Evolutionary conservation across 92 coral and sea anemone species (phyloP).

Genomic region (Heliopora coerulea): DNA sequence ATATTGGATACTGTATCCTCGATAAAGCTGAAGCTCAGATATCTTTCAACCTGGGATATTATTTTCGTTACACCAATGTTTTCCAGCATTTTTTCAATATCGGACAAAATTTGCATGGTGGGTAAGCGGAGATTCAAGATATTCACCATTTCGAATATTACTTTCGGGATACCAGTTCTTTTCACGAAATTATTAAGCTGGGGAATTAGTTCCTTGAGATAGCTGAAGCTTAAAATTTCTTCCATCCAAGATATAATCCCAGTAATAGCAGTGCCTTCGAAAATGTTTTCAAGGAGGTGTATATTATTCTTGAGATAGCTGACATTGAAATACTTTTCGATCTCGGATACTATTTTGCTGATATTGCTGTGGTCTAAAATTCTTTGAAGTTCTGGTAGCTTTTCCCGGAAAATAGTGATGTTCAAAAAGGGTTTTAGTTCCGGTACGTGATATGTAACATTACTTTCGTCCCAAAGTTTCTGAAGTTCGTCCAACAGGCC

Average conservation of each 20-base stretch:
- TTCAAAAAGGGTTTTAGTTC: conserved; percentile 22
- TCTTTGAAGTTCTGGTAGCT: background rate
- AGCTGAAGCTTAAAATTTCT: background rate
- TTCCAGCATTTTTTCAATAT: conserved; percentile 9
- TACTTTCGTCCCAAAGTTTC: conserved; percentile 1
- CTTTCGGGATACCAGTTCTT: too few species aligned
- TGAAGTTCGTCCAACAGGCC: conserved; percentile 19
- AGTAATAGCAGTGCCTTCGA: background rate
- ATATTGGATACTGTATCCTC: background rate
- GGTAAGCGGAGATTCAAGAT: too few species aligned
- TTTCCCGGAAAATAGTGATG: background rate
- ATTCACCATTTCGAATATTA: too few species aligned
- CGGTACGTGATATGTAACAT: conserved; percentile 14
- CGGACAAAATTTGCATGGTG: background rate
- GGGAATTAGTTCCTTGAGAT: background rate
- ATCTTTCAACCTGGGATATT: background rate
- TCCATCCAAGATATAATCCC: background rate
- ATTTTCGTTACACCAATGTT: background rate
- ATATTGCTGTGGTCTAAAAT: conserved; percentile 5
- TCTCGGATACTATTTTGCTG: background rate
- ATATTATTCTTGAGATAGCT: background rate
- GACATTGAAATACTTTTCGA: conserved; percentile 1
- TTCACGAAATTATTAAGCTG: too few species aligned
- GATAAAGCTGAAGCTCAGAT: background rate
- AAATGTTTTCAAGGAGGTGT: background rate